Evolutionary conservation across 2,888 invertebrate genomes (phyloP).

Genomic region (Scrobipalpa atriplicella): DNA sequence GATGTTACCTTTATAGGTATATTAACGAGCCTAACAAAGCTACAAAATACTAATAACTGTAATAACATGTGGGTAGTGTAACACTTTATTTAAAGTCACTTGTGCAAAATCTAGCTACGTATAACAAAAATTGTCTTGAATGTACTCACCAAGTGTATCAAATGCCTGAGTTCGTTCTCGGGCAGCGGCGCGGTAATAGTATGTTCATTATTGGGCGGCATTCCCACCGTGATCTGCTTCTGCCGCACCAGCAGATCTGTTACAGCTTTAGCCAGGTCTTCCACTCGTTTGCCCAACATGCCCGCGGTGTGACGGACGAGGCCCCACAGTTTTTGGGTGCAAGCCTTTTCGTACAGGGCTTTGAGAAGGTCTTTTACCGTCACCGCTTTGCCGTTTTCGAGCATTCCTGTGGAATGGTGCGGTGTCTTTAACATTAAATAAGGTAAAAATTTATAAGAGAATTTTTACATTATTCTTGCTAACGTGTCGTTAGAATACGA

Average conservation of each 20-base stretch:
- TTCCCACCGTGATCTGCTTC: conserved; percentile 99
- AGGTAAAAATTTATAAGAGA: too few relatives aligned
- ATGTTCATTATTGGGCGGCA: conserved; percentile 97
- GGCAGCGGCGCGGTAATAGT: conserved; percentile 98
- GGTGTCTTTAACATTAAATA: background rate
- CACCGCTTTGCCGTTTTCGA: conserved; percentile 90
- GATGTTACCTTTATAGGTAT: too few relatives aligned
- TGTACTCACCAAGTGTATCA: conserved; percentile 88
- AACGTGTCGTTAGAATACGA: too few relatives aligned
- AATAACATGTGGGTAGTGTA: too few relatives aligned
- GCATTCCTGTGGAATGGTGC: conserved; percentile 86
- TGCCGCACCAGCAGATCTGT: conserved; percentile 98
- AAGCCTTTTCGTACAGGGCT: conserved; percentile 97
- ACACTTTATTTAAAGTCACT: too few relatives aligned
- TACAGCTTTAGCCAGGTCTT: conserved; percentile 98
- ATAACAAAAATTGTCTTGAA: background rate
- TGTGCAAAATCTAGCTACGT: too few relatives aligned
- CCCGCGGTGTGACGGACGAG: conserved; percentile 98
- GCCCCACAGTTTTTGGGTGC: conserved; percentile 98
- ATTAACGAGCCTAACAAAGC: too few relatives aligned
- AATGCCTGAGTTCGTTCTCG: conserved; percentile 93
- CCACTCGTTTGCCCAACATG: conserved; percentile 97
- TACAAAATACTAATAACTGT: too few relatives aligned
- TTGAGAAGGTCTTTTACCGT: conserved; percentile 95
- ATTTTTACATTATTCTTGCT: too few relatives aligned